A percentile compares a stretch with the other conserved stretches of the same genome.
Evolutionary conservation across 2,113 vertebrate genomes (phyloP).

Genomic region (Excalfactoria chinensis): DNA sequence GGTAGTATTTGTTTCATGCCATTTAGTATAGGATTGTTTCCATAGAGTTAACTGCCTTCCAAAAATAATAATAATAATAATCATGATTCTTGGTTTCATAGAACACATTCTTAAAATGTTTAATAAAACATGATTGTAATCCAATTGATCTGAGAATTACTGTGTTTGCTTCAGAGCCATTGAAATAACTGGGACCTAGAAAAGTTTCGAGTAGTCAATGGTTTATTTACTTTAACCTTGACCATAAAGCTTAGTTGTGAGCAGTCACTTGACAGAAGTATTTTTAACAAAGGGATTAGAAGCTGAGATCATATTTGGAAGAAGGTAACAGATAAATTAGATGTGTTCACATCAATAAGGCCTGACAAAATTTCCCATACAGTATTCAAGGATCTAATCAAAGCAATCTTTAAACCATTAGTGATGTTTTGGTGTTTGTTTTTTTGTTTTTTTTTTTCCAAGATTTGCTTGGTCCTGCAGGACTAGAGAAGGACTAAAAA

Average conservation of each 20-base stretch:
- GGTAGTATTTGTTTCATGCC: not conserved
- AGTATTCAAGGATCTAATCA: not conserved
- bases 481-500: not conserved
- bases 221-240: not conserved
- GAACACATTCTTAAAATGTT: not conserved
- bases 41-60: not conserved
- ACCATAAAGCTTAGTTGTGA: not conserved
- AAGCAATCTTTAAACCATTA: not conserved
- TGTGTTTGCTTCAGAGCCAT: rapidly evolving
- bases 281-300: not conserved
- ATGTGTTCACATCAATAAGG: not conserved
- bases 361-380: not conserved
- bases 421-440: not conserved
- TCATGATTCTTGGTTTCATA: not conserved
- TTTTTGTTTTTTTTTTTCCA: not conserved
- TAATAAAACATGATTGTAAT: not conserved
- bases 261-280: not conserved
- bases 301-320: slow-evolving; percentile 8
- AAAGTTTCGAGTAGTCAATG: not conserved
- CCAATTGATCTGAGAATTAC: not conserved
- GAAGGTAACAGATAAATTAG: not conserved
- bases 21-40: not conserved
- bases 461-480: not conserved
- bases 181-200: not conserved
- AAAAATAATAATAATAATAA: not conserved